Evolutionary conservation across 2,797 vertebrate genomes (phyloP), one percentile per base, ranked within the genome.

Genomic region (Acestrorhynchus altus): DNA sequence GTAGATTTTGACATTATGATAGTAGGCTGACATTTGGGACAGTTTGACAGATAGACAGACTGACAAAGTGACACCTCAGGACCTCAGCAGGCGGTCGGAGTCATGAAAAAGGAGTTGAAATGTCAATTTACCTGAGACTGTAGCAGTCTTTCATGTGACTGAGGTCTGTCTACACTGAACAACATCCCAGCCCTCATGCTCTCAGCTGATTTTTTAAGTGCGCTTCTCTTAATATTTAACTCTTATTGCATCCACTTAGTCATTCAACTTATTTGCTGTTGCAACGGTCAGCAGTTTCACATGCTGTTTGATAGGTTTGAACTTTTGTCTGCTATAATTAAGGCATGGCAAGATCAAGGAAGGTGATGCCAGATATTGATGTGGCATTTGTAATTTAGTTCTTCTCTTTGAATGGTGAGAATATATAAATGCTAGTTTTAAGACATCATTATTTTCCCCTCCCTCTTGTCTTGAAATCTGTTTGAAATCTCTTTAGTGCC

Each of bases 181-280:
- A 67, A 28, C 28, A 13, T 51, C 51, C 22, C 69, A 42, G 35
- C 24, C 15, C 20, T 51, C 22, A 22, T 72, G 44, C 49, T 10
- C 35, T 46, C 24, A 46, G 66, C n/a, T 35, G 51, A 57, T 78
- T 15, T 35, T 42, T 20, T 24, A 42, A 47, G 4, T 40, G n/a
- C 1, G 4, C 4, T 26, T 71, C 8, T 24, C 75, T 83, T 81
- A 81, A 72, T 31, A 13, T 70, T 81, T 83, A 72, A 78, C 76
- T 57, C 20, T 51, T 74, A 57, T 73, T 67, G 57, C 64, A 28
- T n/a, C 39, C 20, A 46, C 22, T 63, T 9, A 4, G 35, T 44
- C 40, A 1, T 68, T 35, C 24, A 44, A 9, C 44, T 26, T 61
- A 35, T n/a, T 16, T 35, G 13, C 56, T 28, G 11, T 11, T 10